Evolutionary conservation across 1,140 invertebrate genomes (phyloP).

Genomic region (Anthonomus grandis): DNA sequence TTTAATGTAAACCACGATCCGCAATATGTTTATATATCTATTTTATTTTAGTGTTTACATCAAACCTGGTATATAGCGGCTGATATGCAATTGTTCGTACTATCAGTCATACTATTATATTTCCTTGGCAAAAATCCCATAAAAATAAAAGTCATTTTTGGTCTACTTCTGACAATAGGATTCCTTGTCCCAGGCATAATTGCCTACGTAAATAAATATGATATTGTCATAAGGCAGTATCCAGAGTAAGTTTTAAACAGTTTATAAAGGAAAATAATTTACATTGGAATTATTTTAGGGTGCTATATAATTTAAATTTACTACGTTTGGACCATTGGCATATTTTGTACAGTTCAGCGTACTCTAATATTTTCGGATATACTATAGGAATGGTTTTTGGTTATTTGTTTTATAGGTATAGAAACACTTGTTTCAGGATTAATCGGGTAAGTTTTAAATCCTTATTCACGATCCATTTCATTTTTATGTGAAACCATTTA

Average conservation of each 20-base stretch:
- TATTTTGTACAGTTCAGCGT: slow-evolving; percentile 26
- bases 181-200: slow-evolving; percentile 25
- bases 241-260: slow-evolving; percentile 39
- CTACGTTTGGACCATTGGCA: slow-evolving; percentile 21
- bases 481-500: too few species aligned
- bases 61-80: slow-evolving; percentile 50
- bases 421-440: slow-evolving; percentile 11
- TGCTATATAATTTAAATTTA: slow-evolving; percentile 18
- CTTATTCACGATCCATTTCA: too few species aligned
- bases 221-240: slow-evolving; percentile 34
- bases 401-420: slow-evolving; percentile 28
- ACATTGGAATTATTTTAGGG: slow-evolving; percentile 17
- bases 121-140: slow-evolving; percentile 24
- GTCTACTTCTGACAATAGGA: slow-evolving; percentile 22
- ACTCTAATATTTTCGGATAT: slow-evolving; percentile 33
- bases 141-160: slow-evolving; percentile 27
- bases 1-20: too few species aligned
- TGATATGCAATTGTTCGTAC: slow-evolving; percentile 48
- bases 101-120: slow-evolving; percentile 42
- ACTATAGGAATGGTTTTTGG: slow-evolving; percentile 34
- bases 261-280: not conserved
- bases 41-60: slow-evolving; percentile 45
- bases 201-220: slow-evolving; percentile 30
- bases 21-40: too few species aligned
- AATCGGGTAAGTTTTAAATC: slow-evolving; percentile 14